These are phyloP conservation scores for Sinosuthora webbiana DNA, from an alignment of 2,113 vertebrate genomes.

Conservation along the genomic window DNA sequence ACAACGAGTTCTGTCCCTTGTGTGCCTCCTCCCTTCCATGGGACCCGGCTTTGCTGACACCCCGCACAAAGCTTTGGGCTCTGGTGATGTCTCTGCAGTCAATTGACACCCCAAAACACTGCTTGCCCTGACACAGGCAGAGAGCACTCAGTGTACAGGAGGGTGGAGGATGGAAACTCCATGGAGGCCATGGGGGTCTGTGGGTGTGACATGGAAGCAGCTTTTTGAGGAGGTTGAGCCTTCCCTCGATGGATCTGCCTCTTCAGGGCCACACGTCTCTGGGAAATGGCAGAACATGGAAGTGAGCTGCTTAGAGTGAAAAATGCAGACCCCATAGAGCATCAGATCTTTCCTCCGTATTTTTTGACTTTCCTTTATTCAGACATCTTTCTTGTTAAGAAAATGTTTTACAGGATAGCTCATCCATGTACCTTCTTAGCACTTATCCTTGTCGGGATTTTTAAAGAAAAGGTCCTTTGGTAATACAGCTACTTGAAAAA, in stretches of 20 bases:
- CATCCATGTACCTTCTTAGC: background rate
- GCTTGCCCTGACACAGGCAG: background rate
- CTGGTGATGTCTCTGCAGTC: background rate
- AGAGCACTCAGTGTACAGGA: no score
- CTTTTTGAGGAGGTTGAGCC: background rate
- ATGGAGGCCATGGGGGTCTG: fast-evolving
- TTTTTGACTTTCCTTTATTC: background rate
- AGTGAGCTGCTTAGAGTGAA: background rate
- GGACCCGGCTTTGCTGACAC: background rate
- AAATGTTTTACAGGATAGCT: background rate
- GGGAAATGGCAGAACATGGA: background rate
- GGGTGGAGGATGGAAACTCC: background rate
- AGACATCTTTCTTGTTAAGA: background rate
- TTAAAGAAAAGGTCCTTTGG: background rate
- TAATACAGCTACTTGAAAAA: background rate
- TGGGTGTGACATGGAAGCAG: background rate
- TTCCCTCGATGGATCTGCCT: background rate
- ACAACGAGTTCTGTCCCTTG: fast-evolving
- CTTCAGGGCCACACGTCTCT: background rate
- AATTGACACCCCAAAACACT: background rate
- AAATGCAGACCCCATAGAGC: background rate
- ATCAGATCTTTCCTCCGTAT: background rate
- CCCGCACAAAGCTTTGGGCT: background rate
- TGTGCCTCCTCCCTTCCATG: background rate
- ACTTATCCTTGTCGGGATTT: background rate